phyloP scores from a whole-genome alignment of 2,113 vertebrate species.

The Mola mola region DNA sequence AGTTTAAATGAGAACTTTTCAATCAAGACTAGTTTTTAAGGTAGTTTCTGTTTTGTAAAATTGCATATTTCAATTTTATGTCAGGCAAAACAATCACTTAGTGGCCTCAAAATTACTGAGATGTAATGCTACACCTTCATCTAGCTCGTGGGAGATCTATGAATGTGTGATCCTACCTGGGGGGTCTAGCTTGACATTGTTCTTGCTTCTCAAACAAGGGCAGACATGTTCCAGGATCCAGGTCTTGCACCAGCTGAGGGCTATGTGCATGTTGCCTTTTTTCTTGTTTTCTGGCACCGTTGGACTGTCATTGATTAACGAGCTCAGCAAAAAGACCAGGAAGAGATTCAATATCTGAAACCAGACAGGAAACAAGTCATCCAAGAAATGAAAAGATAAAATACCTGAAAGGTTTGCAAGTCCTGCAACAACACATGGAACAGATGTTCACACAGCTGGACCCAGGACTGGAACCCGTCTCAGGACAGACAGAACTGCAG shows the following conservation, averaged over 20 bases:
- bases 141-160: no score
- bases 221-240: slow-evolving; percentile 64
- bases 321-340: slow-evolving; percentile 90
- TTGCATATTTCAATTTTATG: no score
- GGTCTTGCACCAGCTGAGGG: slow-evolving; percentile 83
- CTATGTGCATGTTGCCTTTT: slow-evolving; percentile 88
- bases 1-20: no score
- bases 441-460: neutral
- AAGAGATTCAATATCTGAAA: slow-evolving; percentile 91
- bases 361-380: neutral
- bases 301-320: slow-evolving; percentile 85
- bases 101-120: neutral
- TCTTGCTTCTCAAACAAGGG: slow-evolving; percentile 42
- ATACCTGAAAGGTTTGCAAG: neutral
- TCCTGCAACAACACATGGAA: neutral
- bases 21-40: no score
- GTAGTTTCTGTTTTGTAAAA: no score
- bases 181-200: neutral
- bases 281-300: slow-evolving; percentile 77
- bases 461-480: no score
- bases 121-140: neutral
- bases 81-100: no score
- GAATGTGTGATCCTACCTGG: slow-evolving; percentile 15
- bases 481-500: neutral
- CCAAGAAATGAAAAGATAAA: no score